Evolutionary conservation across 2,113 vertebrate species (phyloP), one percentile per base, ranked within the genome.

Genomic region (Recurvirostra avosetta): DNA sequence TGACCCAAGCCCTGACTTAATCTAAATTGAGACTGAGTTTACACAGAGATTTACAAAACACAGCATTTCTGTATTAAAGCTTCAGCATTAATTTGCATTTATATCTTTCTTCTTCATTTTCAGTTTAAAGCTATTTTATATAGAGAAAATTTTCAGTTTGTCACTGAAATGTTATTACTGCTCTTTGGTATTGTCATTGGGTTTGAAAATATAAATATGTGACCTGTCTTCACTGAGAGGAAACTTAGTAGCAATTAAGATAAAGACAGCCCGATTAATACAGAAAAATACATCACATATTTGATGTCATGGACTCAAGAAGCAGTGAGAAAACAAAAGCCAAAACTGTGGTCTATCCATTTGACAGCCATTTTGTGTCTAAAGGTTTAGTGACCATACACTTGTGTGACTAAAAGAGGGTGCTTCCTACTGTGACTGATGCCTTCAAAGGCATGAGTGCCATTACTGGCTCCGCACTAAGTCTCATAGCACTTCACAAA

Each of bases 291-390:
- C 1, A 10, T 17, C 12, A 30, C 15, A 11, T 50, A 41, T 30
- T 3, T 49, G 14, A 45, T 75, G 8, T 58, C 12, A 71, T 21
- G 17, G 25, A 63, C 40, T 88, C 34, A 63, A 79, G 82, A 50
- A 90, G 2, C 47, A 71, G 32, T 74, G 41, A 59, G 58, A 67
- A 90, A 59, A 12, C 2, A 11, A 78, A 90, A 75, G 4, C 11
- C 45, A 71, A 85, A 88, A 1, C 7, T n/a, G 32, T 49, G 8
- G 4, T 30, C 13, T 74, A 6, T 71, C 47, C 1, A 19, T 78
- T 34, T 92, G 41, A 38, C 43, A 45, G 11, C 2, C 5, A 12
- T 36, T 85, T 58, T 0, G 0, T 58, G 19, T n/a, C 19, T 49
- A 53, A 58, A 75, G 7, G 3, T 23, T 90, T 74, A 58, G 7